phyloP scores from a whole-genome alignment of 1,140 invertebrate species.

The Ips nitidus region DNA sequence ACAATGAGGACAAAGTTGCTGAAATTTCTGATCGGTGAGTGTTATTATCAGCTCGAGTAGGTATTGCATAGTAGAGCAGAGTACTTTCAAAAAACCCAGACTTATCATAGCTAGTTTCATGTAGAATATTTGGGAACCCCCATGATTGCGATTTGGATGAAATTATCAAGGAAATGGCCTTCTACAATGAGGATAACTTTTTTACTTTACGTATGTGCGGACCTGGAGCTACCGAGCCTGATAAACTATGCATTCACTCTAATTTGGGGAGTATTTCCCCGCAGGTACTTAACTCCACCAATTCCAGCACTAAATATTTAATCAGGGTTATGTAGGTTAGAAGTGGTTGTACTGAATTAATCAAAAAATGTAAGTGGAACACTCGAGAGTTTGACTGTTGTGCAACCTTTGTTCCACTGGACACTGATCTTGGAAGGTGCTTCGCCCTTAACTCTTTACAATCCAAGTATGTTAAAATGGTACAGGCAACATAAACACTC shows the following conservation, averaged over 20 bases:
- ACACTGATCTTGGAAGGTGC: constrained; percentile 67
- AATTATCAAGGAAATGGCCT: constrained; percentile 66
- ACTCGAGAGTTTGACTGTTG: constrained; percentile 64
- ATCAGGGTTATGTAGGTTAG: constrained; percentile 55
- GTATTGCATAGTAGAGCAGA: no score
- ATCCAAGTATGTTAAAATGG: constrained; percentile 41
- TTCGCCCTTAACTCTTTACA: constrained; percentile 66
- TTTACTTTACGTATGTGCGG: constrained; percentile 65
- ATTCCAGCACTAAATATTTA: neutral
- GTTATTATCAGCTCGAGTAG: neutral
- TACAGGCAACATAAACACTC: neutral
- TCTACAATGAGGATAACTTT: constrained; percentile 65
- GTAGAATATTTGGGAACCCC: constrained; percentile 61
- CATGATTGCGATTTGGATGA: constrained; percentile 70
- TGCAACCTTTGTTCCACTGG: constrained; percentile 62
- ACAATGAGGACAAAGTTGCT: constrained; percentile 61
- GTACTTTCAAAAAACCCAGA: no score
- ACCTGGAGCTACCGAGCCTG: constrained; percentile 41
- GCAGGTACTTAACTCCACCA: neutral
- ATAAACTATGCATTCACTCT: neutral
- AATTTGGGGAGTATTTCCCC: neutral
- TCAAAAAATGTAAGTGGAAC: constrained; percentile 65
- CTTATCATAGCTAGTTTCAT: no score
- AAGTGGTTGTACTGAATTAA: constrained; percentile 59
- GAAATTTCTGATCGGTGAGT: constrained; percentile 60